Evolutionary conservation across 37 sponge, comb jelly and placozoan genomes (phyloP), one percentile per base, ranked within the genome.

Genomic region (Theonella swinhoei): DNA sequence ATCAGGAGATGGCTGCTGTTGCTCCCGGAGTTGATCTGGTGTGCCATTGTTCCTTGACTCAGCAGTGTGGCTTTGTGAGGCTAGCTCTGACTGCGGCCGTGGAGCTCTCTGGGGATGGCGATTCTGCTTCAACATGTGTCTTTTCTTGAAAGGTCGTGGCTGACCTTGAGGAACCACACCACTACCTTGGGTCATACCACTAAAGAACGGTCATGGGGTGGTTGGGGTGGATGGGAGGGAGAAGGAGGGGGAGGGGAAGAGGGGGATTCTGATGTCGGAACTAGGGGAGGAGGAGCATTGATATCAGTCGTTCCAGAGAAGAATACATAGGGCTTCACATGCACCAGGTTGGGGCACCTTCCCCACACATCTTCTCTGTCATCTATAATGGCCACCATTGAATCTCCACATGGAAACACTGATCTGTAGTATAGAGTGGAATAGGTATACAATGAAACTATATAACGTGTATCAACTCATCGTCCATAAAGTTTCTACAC

Each of bases 341-440:
- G 98, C 23, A 99, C 80, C n/a, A 96, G 91, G 81, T 97, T 99
- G 24, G 99, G 92, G 62, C 90, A 86, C 29, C 81, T 73, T 33
- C 80, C 85, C 99, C 99, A 99, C 69, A 99, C 93, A 59, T 99
- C 99, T 43, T 91, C 94, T 68, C 99, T 26, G 77, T 99, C 99
- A 66, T 99, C 99, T 22, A 99, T 95, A 69, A 99, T 99, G 22
- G 88, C 97, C 41, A 99, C 97, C 97, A 99, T 93, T 25, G 84
- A 75, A 64, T 95, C 97, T 5, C 97, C 97, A 80, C 89, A 88
- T 7, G 99, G 97, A 72, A 99, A 99, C 77, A 99, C 87, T 20
- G 99, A 96, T 78, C 97, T 91, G 79, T 4, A 74, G 7, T n/a
- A n/a, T n/a, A n/a, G n/a, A n/a, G n/a, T n/a, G n/a, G n/a, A n/a